These are phyloP conservation scores for Sphaerodactylus townsendi DNA, from an alignment of 2,113 vertebrate genomes.

Conservation along the genomic window DNA sequence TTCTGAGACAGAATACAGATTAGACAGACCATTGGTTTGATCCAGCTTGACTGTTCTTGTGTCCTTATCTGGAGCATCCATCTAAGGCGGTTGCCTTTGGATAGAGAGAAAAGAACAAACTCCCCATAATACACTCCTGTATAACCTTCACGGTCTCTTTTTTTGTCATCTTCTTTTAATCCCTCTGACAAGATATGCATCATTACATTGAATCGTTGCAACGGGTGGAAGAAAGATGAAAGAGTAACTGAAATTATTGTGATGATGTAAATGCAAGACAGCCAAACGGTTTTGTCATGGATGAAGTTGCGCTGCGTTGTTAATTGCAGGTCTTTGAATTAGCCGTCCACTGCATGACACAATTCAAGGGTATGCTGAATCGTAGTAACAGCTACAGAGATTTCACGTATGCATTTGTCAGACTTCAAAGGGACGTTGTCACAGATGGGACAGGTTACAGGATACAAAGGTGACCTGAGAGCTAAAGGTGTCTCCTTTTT, in stretches of 20 bases:
- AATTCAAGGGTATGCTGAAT: not conserved
- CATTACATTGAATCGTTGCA: slow-evolving; percentile 14
- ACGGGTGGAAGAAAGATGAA: slow-evolving; percentile 26
- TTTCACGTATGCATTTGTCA: not conserved
- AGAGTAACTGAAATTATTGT: slow-evolving; percentile 30
- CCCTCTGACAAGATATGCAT: slow-evolving; percentile 17
- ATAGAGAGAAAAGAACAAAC: slow-evolving; percentile 31
- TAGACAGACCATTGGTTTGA: not conserved
- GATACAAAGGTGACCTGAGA: too few species aligned
- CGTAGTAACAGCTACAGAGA: not conserved
- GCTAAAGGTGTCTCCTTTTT: not conserved
- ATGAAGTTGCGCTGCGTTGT: not conserved
- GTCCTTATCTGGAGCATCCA: not conserved
- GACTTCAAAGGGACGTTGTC: not conserved
- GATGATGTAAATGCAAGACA: slow-evolving; percentile 7
- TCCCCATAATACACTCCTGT: not conserved
- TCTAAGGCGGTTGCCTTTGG: accelerated
- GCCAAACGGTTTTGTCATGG: slow-evolving; percentile 21
- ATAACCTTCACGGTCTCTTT: not conserved
- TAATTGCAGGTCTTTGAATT: slow-evolving; percentile 30
- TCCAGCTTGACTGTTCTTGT: too few species aligned
- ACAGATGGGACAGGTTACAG: not conserved
- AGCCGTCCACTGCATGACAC: not conserved
- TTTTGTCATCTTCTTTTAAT: slow-evolving; percentile 19
- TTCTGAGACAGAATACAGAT: too few species aligned